phyloP scores from a whole-genome alignment of 2,797 vertebrate genomes.

The Syngnathus rostellatus region DNA sequence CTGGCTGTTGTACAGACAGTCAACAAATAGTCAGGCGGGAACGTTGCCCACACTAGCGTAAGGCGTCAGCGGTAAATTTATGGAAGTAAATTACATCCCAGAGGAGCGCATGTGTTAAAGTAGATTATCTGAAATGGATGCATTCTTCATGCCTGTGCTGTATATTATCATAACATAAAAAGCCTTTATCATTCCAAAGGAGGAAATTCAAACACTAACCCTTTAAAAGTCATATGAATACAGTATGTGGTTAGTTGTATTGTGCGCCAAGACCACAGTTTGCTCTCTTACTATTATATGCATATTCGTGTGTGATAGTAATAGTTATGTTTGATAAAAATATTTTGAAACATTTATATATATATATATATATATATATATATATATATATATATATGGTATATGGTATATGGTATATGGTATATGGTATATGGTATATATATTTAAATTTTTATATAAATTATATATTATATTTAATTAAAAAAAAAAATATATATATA shows the following conservation, averaged over 20 bases:
- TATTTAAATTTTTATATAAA: too few relatives aligned
- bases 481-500: too few relatives aligned
- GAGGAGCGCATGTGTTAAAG: slow-evolving; percentile 3
- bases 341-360: too few relatives aligned
- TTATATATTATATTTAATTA: too few relatives aligned
- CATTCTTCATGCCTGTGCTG: slow-evolving; percentile 4
- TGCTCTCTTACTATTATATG: slow-evolving; percentile 10
- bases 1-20: neutral
- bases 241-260: neutral
- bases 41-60: neutral
- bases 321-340: too few relatives aligned
- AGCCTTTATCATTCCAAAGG: neutral
- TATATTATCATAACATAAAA: slow-evolving; percentile 1
- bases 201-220: slow-evolving; percentile 3
- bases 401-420: too few relatives aligned
- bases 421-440: too few relatives aligned
- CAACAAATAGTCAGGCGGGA: neutral
- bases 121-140: slow-evolving; percentile 9
- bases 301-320: neutral
- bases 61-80: neutral
- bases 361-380: too few relatives aligned
- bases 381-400: too few relatives aligned
- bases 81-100: slow-evolving; percentile 3
- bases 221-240: slow-evolving; percentile 8
- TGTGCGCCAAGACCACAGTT: neutral